Evolutionary conservation across 1,140 invertebrate genomes (phyloP), one percentile per base, ranked within the genome.

Genomic region (Drosophila rufa): DNA sequence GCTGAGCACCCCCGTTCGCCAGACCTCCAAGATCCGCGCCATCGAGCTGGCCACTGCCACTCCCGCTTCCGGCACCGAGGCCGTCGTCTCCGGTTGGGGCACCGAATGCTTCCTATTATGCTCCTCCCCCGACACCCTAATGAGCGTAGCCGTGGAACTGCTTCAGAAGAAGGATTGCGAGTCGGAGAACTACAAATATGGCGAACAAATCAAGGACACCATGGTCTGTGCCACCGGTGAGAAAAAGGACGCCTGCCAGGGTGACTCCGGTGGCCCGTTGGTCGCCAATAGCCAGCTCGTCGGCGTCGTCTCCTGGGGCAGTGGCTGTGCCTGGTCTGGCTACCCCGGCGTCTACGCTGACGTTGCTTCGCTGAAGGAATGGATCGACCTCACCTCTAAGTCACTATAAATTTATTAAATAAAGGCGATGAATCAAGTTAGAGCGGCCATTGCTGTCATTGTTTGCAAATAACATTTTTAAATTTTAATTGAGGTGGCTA

Each of bases 271-370:
- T 50, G 93, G 93, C 40, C 93, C 93, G 14, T 40, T 94, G 66
- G 91, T 92, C 9, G 65, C 81, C 30, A 55, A 91, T 30, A 71
- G 76, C 17, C 30, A 93, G 55, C 85, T 95, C 7, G 92, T 93
- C 5, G 96, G 96, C 22, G 85, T 96, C 11, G 94, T 95, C 0
- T 96, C 95, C 1, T 96, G 95, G 95, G 96, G 96, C 5, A 94
- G 94, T 12, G 95, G 95, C 0, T 96, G 96, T 65, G 96, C 94
- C 14, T 93, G 93, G 40, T 80, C 91, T 2, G 93, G 92, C 6
- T 94, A 95, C 67, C 96, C 96, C 0, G 96, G 96, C 2, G 95
- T 96, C 15, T 96, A 96, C 81, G 95, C 95, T 0, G 94, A 95
- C 46, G 94, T 96, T 14, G 93, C 94, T 2, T 76, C 91, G 14